A percentile compares a stretch with the other conserved stretches of the same genome.
phyloP scores from a whole-genome alignment of 2,113 vertebrate genomes.

The Diadophis punctatus region DNA sequence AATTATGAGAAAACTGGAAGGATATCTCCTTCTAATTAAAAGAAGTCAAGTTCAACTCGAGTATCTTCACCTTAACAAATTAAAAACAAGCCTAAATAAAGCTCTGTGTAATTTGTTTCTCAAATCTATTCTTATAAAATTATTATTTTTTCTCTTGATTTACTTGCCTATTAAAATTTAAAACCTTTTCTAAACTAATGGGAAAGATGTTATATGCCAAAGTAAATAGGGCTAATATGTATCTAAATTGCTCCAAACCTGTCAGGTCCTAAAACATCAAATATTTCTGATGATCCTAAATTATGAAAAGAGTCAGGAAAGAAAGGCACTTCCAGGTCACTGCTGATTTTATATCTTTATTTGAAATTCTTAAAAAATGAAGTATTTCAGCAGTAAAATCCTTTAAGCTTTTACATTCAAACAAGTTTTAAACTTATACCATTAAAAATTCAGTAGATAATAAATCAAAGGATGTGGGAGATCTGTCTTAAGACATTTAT shows the following conservation, averaged over 20 bases:
- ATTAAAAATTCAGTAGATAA: constrained; percentile 71
- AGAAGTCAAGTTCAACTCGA: not conserved
- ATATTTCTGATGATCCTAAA: constrained; percentile 12
- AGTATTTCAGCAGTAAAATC: constrained; percentile 64
- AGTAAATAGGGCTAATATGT: constrained; percentile 29
- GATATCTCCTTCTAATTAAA: not conserved
- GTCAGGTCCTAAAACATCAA: constrained; percentile 1
- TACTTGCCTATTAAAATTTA: constrained; percentile 31
- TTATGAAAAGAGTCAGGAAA: constrained; percentile 35
- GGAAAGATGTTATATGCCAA: constrained; percentile 14
- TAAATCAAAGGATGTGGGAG: constrained; percentile 65
- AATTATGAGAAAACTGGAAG: not conserved
- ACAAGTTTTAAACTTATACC: constrained; percentile 61
- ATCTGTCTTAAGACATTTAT: constrained; percentile 62
- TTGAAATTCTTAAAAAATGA: constrained; percentile 62
- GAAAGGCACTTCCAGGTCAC: constrained; percentile 34
- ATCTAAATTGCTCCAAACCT: constrained; percentile 27
- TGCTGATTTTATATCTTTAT: constrained; percentile 52
- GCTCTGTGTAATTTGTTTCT: constrained; percentile 22
- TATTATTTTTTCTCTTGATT: constrained; percentile 24
- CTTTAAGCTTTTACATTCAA: constrained; percentile 56
- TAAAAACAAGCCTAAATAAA: not conserved
- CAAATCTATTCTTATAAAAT: constrained; percentile 6
- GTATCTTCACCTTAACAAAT: not conserved
- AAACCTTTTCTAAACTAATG: constrained; percentile 22